phyloP scores from a whole-genome alignment of 2,113 vertebrate species.

The Rhinolophus sinicus region DNA sequence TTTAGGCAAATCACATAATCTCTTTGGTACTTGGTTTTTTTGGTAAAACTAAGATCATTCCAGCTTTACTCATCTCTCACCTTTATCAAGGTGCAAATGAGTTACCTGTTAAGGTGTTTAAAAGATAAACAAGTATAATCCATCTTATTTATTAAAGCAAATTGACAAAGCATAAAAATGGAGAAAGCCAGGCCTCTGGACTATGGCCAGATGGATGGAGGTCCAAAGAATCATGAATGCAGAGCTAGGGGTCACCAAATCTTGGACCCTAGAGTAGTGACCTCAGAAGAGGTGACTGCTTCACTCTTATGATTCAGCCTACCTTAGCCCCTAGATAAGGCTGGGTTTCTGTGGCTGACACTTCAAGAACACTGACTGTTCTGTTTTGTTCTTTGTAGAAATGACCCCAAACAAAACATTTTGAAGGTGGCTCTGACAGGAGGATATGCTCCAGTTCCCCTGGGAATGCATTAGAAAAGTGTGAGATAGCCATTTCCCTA shows the following conservation, averaged over 20 bases:
- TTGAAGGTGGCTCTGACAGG: not conserved
- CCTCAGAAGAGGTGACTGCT: not conserved
- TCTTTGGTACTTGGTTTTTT: constrained; percentile 31
- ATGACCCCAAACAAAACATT: not conserved
- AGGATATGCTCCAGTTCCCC: not conserved
- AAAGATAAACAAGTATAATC: not conserved
- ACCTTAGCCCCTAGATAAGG: not conserved
- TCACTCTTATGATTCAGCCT: not conserved
- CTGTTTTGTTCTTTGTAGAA: constrained; percentile 13
- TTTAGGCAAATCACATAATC: constrained; percentile 11
- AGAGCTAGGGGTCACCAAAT: not conserved
- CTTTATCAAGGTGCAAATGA: constrained; percentile 26
- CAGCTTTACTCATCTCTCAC: constrained; percentile 34
- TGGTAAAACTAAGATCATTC: constrained; percentile 44
- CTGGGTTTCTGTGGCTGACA: not conserved
- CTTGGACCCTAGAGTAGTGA: not conserved
- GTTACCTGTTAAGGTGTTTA: not conserved
- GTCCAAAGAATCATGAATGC: not conserved
- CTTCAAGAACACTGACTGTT: not conserved
- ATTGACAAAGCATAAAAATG: not conserved
- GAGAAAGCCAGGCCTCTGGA: not conserved
- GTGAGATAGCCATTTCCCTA: not conserved
- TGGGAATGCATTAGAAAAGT: not conserved
- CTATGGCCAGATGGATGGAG: not conserved
- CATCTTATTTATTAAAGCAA: not conserved